Conservation (phyloP, 92 coral and sea anemone species). For the Palythoa heliodiscus region DNA sequence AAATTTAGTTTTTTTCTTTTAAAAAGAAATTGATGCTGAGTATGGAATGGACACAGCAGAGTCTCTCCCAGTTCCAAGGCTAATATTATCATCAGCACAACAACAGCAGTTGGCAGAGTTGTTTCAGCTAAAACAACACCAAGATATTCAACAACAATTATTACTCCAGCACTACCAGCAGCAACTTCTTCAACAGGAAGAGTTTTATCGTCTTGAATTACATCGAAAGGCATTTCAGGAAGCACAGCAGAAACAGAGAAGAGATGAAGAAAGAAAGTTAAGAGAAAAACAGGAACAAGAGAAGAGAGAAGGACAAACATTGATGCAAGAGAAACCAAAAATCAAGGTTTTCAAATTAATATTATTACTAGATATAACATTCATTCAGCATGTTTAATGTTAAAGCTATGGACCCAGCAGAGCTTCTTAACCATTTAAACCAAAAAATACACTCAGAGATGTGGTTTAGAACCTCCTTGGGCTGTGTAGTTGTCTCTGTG, state of each 20-base stretch:
- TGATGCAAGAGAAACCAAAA: conserved; percentile 39
- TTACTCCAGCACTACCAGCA: conserved; percentile 41
- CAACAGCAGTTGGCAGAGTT: conserved; percentile 79
- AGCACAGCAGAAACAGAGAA: conserved; percentile 39
- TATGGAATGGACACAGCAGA: conserved; percentile 70
- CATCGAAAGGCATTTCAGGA: conserved; percentile 25
- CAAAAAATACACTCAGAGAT: too few relatives aligned
- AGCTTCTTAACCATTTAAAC: too few relatives aligned
- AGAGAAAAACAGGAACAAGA: conserved; percentile 36
- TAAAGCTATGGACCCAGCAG: too few relatives aligned
- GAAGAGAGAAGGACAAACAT: conserved; percentile 3
- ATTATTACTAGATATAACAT: too few relatives aligned
- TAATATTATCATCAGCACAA: conserved; percentile 68
- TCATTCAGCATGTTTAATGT: too few relatives aligned
- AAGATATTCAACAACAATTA: conserved; percentile 70
- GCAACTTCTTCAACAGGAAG: conserved; percentile 22
- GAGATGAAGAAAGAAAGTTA: conserved; percentile 28
- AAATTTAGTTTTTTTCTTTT: conserved; percentile 7
- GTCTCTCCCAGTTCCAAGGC: conserved; percentile 57
- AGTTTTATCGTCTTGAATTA: conserved; percentile 33
- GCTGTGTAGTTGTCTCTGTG: too few relatives aligned
- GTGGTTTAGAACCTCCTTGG: too few relatives aligned
- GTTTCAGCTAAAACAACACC: conserved; percentile 72
- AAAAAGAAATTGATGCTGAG: conserved; percentile 71
- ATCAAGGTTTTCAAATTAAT: conserved; percentile 15